A percentile compares a stretch with the other conserved stretches of the same genome.
These are phyloP conservation scores for Drosophila teissieri DNA, from an alignment of 1,140 invertebrate genomes.

Conservation along the genomic window DNA sequence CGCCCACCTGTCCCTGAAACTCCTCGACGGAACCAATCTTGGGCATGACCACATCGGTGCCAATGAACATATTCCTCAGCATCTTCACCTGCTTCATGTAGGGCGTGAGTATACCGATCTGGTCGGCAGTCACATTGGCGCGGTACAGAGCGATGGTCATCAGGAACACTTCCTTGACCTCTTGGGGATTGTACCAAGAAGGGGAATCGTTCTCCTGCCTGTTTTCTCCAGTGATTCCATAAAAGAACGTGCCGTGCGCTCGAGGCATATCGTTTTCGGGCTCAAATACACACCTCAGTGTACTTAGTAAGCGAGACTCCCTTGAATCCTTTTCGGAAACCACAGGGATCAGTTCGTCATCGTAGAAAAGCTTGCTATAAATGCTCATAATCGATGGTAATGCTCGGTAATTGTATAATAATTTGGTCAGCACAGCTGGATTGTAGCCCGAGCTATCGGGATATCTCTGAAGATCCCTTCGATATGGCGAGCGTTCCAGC, in stretches of 20 bases:
- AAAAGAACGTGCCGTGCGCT: conserved; percentile 91
- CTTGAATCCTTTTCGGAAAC: conserved; percentile 64
- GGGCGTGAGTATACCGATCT: conserved; percentile 97
- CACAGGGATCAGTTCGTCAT: conserved; percentile 79
- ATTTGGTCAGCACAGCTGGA: conserved; percentile 89
- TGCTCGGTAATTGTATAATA: conserved; percentile 92
- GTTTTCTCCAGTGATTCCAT: conserved; percentile 92
- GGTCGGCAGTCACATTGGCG: conserved; percentile 86
- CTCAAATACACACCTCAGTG: conserved; percentile 23
- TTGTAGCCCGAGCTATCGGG: conserved; percentile 87
- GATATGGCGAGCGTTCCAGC: conserved; percentile 88
- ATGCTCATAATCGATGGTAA: conserved; percentile 90
- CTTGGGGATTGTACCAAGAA: conserved; percentile 95
- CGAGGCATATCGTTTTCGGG: conserved; percentile 51
- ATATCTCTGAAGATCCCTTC: conserved; percentile 86
- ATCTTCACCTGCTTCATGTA: conserved; percentile 94
- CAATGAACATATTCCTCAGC: conserved; percentile 67
- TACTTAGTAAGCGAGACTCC: conserved; percentile 46
- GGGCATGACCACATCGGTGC: conserved; percentile 88
- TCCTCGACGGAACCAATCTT: conserved; percentile 98
- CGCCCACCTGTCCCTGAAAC: conserved; percentile 91
- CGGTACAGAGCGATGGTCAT: conserved; percentile 88
- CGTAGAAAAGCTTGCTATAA: conserved; percentile 93
- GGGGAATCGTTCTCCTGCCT: conserved; percentile 90
- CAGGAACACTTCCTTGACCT: conserved; percentile 88